Conservation (phyloP, 2,113 vertebrate species). For the Eupsittula cactorum region DNA sequence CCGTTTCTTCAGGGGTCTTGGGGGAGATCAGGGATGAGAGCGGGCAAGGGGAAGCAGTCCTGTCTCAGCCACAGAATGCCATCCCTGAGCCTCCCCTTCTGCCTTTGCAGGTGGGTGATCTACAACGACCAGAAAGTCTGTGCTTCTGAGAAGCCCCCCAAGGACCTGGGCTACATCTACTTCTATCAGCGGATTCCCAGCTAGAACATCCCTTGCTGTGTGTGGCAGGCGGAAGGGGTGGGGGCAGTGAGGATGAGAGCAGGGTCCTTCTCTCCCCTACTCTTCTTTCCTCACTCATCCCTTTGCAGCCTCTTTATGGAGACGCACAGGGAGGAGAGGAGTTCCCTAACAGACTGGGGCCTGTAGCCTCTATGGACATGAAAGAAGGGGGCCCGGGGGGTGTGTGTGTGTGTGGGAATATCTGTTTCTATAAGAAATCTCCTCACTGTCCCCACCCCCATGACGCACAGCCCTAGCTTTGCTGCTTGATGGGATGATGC, state of each 20-base stretch:
- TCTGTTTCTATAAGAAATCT: conserved; percentile 19
- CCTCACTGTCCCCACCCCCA: conserved; percentile 6
- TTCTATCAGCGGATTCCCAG: conserved; percentile 93
- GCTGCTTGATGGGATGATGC: conserved; percentile 55
- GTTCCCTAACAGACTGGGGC: background rate
- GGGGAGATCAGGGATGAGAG: background rate
- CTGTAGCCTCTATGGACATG: conserved; percentile 39
- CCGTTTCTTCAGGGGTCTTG: background rate
- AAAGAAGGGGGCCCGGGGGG: background rate
- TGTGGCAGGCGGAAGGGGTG: background rate
- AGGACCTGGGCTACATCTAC: conserved; percentile 98
- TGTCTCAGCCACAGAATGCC: background rate
- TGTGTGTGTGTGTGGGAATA: background rate
- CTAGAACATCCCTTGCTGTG: conserved; percentile 72
- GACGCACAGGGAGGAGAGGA: background rate
- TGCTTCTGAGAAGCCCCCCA: conserved; percentile 97
- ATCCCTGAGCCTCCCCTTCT: background rate
- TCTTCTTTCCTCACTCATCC: background rate
- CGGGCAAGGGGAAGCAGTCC: fast-evolving
- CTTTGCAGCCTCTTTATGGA: background rate
- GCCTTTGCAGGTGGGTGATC: conserved; percentile 90
- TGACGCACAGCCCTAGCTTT: conserved; percentile 39
- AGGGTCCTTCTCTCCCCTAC: background rate
- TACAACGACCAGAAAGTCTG: conserved; percentile 99
- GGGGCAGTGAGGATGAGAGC: conserved; percentile 11